Evolutionary conservation across 2,888 invertebrate genomes (phyloP).

Genomic region (Dorcus hopei): DNA sequence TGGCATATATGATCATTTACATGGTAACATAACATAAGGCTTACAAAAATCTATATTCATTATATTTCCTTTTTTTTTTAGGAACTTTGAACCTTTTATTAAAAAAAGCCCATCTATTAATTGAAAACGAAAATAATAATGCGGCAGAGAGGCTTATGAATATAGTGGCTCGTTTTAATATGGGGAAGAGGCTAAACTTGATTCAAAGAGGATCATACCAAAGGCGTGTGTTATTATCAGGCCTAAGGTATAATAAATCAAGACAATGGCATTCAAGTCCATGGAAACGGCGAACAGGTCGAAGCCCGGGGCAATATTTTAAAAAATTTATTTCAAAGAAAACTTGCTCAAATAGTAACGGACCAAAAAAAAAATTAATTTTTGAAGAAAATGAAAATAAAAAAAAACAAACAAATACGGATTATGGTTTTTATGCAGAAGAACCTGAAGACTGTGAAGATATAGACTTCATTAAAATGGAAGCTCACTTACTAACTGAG

Average conservation of each 20-base stretch:
- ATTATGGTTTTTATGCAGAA: too few species aligned
- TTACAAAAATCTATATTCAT: too few species aligned
- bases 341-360: too few species aligned
- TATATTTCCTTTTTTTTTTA: too few species aligned
- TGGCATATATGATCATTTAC: conserved; percentile 1
- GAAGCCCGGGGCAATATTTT: conserved; percentile 6
- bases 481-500: too few species aligned
- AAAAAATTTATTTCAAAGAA: conserved; percentile 4
- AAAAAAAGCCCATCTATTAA: conserved; percentile 6
- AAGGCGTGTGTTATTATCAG: too few species aligned
- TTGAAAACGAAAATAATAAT: conserved; percentile 31
- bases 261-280: conserved; percentile 1
- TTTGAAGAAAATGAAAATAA: neutral
- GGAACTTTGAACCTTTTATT: neutral
- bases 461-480: too few species aligned
- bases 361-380: neutral
- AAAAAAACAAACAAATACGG: neutral
- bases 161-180: conserved; percentile 32
- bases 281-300: conserved; percentile 1
- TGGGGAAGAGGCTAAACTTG: too few species aligned
- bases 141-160: conserved; percentile 30
- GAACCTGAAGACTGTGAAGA: too few species aligned
- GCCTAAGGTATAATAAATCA: too few species aligned
- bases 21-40: neutral
- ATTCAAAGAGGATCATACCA: too few species aligned